Percentiles rank a stretch among this genome's conserved stretches.
phyloP scores from a whole-genome alignment of 2,797 vertebrate genomes.

The Peromyscus attwateri region DNA sequence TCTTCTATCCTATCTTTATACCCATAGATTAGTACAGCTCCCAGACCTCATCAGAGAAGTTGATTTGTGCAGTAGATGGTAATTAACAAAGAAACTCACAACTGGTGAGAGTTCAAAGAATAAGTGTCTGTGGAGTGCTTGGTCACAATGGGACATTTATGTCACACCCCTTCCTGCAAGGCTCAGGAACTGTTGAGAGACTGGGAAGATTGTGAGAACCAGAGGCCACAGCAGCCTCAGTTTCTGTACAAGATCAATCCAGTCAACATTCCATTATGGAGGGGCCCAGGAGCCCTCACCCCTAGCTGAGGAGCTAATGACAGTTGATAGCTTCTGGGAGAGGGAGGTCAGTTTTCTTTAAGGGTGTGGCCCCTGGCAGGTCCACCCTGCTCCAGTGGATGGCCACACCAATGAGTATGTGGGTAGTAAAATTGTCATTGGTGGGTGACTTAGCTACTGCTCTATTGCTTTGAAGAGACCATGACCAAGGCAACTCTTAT shows the following conservation, averaged over 20 bases:
- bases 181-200: neutral
- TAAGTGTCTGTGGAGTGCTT: neutral
- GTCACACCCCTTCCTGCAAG: neutral
- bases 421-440: neutral
- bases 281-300: neutral
- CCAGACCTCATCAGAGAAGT: neutral
- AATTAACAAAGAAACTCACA: neutral
- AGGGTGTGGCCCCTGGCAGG: neutral
- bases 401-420: neutral
- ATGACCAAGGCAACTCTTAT: neutral
- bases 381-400: neutral
- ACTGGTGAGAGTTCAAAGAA: neutral
- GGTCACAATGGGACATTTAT: neutral
- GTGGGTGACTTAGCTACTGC: neutral
- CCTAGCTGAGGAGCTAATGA: neutral
- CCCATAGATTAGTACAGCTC: neutral
- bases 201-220: neutral
- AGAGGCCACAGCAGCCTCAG: neutral
- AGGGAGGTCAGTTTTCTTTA: neutral
- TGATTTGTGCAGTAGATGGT: neutral
- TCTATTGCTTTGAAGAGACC: neutral
- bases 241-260: neutral
- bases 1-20: neutral
- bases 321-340: neutral
- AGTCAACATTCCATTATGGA: neutral